Evolutionary conservation across 2,113 vertebrate species (phyloP).

Genomic region (Todiramphus chloris): DNA sequence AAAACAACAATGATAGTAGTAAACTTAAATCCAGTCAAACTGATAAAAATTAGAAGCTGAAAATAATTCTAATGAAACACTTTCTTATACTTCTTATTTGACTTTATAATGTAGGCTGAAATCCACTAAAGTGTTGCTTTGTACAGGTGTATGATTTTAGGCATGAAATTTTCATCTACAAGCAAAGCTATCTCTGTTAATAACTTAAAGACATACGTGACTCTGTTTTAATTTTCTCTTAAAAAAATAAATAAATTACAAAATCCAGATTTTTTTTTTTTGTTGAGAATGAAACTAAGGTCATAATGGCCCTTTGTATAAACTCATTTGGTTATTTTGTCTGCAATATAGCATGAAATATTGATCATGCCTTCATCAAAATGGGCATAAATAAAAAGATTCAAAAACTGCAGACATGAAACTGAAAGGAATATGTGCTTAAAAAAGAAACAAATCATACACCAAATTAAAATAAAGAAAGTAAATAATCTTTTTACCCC

Average conservation of each 20-base stretch:
- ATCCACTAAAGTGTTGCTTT: background rate
- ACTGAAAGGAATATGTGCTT: background rate
- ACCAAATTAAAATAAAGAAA: background rate
- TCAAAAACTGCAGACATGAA: background rate
- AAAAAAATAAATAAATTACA: background rate
- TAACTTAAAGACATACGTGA: background rate
- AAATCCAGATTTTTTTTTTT: background rate
- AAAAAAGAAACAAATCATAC: background rate
- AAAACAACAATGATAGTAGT: background rate
- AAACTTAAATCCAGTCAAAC: background rate
- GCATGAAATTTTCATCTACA: background rate
- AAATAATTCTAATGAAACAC: background rate
- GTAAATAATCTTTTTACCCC: background rate
- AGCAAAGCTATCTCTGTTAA: background rate
- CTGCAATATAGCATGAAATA: background rate
- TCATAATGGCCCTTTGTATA: background rate
- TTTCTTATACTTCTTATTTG: background rate
- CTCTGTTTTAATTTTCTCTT: background rate
- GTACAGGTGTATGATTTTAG: background rate
- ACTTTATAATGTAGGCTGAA: background rate
- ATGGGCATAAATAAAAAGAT: background rate
- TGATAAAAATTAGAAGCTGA: background rate
- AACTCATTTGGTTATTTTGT: background rate
- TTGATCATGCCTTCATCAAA: background rate
- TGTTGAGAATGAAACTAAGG: background rate